Percentiles rank a stretch among this genome's conserved stretches.
phyloP scores from a whole-genome alignment of 30 jellyfish, hydroid and myxozoan genomes.

The Nemopilema nomurai region DNA sequence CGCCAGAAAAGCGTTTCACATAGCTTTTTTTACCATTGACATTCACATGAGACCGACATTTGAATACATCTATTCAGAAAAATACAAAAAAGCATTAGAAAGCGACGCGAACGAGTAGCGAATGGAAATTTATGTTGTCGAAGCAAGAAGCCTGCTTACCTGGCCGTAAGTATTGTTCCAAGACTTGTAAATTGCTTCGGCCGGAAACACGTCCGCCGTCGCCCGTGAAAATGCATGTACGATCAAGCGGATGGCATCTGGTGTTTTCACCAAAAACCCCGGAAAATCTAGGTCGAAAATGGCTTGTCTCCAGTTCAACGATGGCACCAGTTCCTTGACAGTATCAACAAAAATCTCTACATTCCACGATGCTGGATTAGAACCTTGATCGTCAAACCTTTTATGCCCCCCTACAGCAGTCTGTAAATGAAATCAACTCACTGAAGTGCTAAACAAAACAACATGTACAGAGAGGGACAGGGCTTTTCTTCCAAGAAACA shows the following conservation, averaged over 20 bases:
- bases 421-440: constrained; percentile 2
- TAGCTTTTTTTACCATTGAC: no score
- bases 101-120: not conserved
- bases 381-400: constrained; percentile 56
- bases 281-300: constrained; percentile 85
- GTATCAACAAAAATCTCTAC: constrained; percentile 84
- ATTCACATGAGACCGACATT: no score
- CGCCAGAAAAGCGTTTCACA: no score
- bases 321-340: constrained; percentile 72
- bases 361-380: constrained; percentile 75
- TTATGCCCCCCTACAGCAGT: constrained; percentile 37
- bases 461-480: not conserved
- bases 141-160: constrained; percentile 44
- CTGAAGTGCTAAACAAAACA: not conserved
- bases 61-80: no score
- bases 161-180: constrained; percentile 95
- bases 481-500: no score
- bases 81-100: not conserved
- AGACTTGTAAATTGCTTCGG: constrained; percentile 75
- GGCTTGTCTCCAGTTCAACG: constrained; percentile 85
- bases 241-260: constrained; percentile 79
- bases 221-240: constrained; percentile 74
- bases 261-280: constrained; percentile 71
- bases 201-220: constrained; percentile 81
- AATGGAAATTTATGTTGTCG: no score